Conservation (phyloP, 2,888 invertebrate species). For the Hirtodrosophila histrioides region DNA sequence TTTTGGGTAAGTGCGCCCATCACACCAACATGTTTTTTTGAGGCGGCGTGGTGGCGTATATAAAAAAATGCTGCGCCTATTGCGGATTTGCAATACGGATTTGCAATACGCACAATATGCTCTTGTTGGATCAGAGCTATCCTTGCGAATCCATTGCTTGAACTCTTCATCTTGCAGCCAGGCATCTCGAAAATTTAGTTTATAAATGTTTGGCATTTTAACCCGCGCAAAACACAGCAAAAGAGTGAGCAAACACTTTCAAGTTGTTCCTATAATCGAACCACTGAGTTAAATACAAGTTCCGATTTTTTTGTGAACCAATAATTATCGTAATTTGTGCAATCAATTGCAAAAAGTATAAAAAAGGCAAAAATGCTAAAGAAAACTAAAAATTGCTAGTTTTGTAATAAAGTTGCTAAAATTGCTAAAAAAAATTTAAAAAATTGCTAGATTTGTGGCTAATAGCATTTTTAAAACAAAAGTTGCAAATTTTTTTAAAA, state of each 20-base stretch:
- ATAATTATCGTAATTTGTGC: not conserved
- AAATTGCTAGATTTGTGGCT: constrained; percentile 5
- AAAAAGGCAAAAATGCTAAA: not conserved
- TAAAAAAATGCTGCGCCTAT: constrained; percentile 1
- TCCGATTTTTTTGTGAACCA: not conserved
- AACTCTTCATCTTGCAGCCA: constrained; percentile 6
- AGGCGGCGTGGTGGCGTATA: constrained; percentile 8
- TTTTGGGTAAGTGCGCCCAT: constrained; percentile 4
- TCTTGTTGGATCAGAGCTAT: constrained; percentile 1
- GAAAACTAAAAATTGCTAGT: not conserved
- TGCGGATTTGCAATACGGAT: constrained; percentile 3
- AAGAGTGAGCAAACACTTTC: constrained; percentile 3
- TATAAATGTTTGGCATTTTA: constrained; percentile 4
- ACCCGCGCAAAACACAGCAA: constrained; percentile 1
- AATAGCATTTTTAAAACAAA: constrained; percentile 2
- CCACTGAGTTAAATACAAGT: constrained; percentile 4
- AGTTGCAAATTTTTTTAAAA: constrained; percentile 6
- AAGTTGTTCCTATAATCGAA: constrained; percentile 9
- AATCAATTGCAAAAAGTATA: not conserved
- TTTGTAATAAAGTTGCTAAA: constrained; percentile 1
- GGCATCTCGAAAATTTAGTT: constrained; percentile 6
- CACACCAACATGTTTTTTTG: constrained; percentile 8
- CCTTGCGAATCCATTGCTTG: constrained; percentile 11
- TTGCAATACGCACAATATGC: constrained; percentile 10
- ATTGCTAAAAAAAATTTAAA: too few species aligned